These are phyloP conservation scores for Rotaria macrura DNA, from an alignment of 2,888 invertebrate species.

Conservation along the genomic window DNA sequence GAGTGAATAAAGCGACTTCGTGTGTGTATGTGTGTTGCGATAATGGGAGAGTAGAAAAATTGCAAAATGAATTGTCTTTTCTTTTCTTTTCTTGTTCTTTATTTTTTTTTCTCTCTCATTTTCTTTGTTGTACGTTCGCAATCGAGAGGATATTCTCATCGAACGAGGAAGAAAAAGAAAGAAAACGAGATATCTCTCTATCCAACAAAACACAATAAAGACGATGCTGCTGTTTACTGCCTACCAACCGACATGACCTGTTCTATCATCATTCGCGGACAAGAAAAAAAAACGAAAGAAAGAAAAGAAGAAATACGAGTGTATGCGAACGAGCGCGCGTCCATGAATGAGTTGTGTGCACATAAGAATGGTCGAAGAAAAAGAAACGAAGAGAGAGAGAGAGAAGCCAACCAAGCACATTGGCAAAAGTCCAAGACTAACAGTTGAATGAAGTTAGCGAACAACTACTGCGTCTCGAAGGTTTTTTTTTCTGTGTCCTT, in stretches of 20 bases:
- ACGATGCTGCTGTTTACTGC: background rate
- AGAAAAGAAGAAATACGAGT: background rate
- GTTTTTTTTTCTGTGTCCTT: background rate
- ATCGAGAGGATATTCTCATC: background rate
- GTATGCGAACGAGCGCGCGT: background rate
- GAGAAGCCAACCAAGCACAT: background rate
- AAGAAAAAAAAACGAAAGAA: background rate
- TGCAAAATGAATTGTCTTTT: background rate
- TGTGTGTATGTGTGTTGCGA: background rate
- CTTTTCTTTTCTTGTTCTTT: background rate
- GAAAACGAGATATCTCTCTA: background rate
- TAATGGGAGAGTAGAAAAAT: background rate
- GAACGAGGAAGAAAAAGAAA: background rate
- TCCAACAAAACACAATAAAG: constrained; percentile 6
- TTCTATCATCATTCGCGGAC: background rate
- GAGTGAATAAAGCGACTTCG: background rate
- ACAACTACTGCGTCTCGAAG: background rate
- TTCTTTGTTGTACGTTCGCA: background rate
- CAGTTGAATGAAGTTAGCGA: background rate
- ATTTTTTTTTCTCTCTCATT: background rate
- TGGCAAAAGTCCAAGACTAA: background rate
- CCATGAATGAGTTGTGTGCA: background rate
- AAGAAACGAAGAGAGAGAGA: background rate
- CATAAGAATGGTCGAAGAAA: background rate
- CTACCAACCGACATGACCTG: background rate